Evolutionary conservation across 2,113 vertebrate genomes (phyloP).

Genomic region (Hypocryptadius cinnamomeus): DNA sequence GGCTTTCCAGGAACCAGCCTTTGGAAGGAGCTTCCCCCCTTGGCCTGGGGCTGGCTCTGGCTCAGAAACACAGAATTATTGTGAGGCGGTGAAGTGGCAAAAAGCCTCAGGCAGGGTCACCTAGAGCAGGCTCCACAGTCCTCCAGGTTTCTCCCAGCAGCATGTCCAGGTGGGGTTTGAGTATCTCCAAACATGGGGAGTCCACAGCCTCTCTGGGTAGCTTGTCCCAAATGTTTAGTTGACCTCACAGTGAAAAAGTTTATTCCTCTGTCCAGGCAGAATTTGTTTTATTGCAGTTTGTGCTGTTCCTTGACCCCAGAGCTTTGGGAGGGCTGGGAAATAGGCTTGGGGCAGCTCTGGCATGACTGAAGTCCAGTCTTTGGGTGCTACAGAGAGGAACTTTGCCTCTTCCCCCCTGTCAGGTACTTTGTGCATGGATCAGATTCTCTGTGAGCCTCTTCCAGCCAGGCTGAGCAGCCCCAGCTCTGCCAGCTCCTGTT

Average conservation of each 20-base stretch:
- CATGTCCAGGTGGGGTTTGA: background rate
- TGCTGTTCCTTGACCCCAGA: background rate
- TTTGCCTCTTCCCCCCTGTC: background rate
- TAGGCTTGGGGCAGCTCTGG: no score
- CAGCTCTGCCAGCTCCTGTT: background rate
- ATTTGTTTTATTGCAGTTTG: background rate
- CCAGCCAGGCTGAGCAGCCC: background rate
- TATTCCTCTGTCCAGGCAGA: background rate
- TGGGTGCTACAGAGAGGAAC: background rate
- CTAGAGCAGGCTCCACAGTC: background rate
- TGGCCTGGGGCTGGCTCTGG: background rate
- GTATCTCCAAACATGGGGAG: background rate
- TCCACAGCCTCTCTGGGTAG: background rate
- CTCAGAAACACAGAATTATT: background rate
- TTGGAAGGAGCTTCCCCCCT: background rate
- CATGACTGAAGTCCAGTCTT: no score
- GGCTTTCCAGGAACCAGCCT: background rate
- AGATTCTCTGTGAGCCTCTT: background rate
- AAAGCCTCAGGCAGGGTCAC: background rate
- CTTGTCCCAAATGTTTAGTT: background rate
- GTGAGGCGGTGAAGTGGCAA: background rate
- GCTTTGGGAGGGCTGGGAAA: no score
- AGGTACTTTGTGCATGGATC: background rate
- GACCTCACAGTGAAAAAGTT: background rate
- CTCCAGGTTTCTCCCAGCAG: background rate